Evolutionary conservation across 2,888 invertebrate genomes (phyloP), one percentile per base, ranked within the genome.

Genomic region (Xylocampa areola): DNA sequence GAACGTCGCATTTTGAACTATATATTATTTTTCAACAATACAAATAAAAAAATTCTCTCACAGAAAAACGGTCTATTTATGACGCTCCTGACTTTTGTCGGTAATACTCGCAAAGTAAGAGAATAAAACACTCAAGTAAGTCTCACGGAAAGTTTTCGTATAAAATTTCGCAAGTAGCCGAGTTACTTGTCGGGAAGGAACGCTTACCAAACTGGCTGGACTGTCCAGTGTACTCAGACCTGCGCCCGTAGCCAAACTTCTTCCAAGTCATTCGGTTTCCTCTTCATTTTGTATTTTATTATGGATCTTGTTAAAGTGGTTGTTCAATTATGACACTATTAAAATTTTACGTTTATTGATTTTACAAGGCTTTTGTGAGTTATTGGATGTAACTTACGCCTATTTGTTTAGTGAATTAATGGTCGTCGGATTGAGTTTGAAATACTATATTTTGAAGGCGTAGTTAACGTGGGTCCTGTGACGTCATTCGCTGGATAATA

Each of bases 301-400:
- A 44, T 29, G 40, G 72, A 27, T 61, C 74, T 63, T 44, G n/a
- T 10, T 29, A 48, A 44, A 59, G 17, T 74, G 74, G 81, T 54
- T 39, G 14, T 16, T 50, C 53, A 67, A 72, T 77, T 68, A 72
- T 32, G 59, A 72, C 55, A 65, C 74, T 70, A 64, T 66, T 68
- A 68, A 67, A 63, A 73, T 71, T 73, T 68, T 52, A 68, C 64
- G 39, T 61, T 63, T 61, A 78, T 73, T 68, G 72, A 78, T 78
- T 73, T 58, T 63, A 55, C 59, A 63, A 76, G 61, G 47, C 49
- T 66, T 65, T 63, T 53, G 48, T 40, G 54, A 71, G 37, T 51
- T 70, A 50, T 59, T 57, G 13, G 27, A 52, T 49, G 48, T 52
- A 58, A 63, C 13, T 58, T 43, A 52, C 29, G 49, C 27, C 32